phyloP scores from a whole-genome alignment of 2,797 vertebrate species.

The Octomys mimax region DNA sequence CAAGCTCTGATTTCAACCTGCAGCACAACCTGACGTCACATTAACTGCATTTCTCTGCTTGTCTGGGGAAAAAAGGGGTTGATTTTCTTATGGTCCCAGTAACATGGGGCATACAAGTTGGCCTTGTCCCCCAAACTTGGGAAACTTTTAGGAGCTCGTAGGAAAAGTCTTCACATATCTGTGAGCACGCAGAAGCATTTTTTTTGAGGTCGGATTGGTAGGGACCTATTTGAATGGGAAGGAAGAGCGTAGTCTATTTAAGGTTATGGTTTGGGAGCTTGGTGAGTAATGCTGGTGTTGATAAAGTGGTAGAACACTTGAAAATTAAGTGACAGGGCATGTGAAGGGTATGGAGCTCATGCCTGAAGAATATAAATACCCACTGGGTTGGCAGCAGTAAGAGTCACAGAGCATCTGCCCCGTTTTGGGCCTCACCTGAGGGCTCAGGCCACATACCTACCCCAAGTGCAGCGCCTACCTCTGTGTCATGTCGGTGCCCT shows the following conservation, averaged over 20 bases:
- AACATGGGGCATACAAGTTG: neutral
- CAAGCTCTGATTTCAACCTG: neutral
- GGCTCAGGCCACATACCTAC: neutral
- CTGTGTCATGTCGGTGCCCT: too few relatives aligned
- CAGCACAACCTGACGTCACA: rapidly evolving
- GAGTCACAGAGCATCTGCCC: too few relatives aligned
- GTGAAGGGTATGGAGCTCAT: neutral
- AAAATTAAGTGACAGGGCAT: neutral
- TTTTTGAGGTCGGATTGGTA: neutral
- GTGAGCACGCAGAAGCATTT: neutral
- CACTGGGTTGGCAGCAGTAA: rapidly evolving
- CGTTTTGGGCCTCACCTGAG: neutral
- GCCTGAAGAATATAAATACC: neutral
- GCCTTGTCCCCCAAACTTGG: neutral
- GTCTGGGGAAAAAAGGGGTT: neutral
- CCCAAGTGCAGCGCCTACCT: neutral
- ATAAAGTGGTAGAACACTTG: neutral
- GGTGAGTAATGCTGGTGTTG: neutral
- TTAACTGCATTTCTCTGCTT: neutral
- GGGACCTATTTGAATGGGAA: neutral
- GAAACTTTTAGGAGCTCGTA: neutral
- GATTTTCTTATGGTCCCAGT: neutral
- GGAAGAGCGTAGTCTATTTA: neutral
- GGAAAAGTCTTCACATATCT: neutral
- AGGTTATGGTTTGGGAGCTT: neutral